These are phyloP conservation scores for Champsocephalus gunnari DNA, from an alignment of 2,797 vertebrate species.

Conservation along the genomic window DNA sequence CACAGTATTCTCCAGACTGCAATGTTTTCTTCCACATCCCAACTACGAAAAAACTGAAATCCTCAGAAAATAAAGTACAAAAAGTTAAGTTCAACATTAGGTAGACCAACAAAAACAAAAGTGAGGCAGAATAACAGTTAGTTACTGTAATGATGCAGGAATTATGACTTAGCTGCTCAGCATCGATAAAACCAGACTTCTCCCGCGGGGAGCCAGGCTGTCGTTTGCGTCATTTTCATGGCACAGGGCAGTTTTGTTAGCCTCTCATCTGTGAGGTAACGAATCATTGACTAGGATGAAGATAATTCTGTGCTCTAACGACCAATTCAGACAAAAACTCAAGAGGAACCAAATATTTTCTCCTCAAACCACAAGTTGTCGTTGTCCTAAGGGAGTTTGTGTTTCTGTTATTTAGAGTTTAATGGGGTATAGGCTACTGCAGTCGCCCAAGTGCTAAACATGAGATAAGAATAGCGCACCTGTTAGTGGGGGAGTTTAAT, in stretches of 20 bases:
- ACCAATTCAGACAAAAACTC: conserved; percentile 74
- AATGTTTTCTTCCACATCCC: conserved; percentile 12
- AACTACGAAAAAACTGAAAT: conserved; percentile 6
- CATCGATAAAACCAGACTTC: conserved; percentile 49
- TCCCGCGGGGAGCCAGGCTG: conserved; percentile 52
- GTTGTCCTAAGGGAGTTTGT: conserved; percentile 33
- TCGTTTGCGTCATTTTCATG: conserved; percentile 64
- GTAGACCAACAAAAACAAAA: conserved; percentile 28
- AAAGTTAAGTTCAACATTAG: conserved; percentile 31
- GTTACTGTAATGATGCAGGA: conserved; percentile 64
- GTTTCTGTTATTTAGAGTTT: conserved; percentile 67
- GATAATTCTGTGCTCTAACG: conserved; percentile 68
- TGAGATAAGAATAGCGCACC: conserved; percentile 26
- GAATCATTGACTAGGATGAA: conserved; percentile 75
- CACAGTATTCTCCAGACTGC: not conserved
- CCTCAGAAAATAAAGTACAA: conserved; percentile 4
- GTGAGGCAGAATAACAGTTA: conserved; percentile 52
- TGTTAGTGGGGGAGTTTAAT: conserved; percentile 18
- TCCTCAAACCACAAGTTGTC: conserved; percentile 54
- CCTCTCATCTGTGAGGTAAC: conserved; percentile 71
- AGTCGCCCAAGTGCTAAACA: conserved; percentile 25
- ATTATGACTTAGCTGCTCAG: conserved; percentile 62
- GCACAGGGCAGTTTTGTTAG: conserved; percentile 54
- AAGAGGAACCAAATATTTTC: conserved; percentile 65
- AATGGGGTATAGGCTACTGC: conserved; percentile 36